phyloP scores from a whole-genome alignment of 2,113 vertebrate genomes.

The Vidua chalybeata region DNA sequence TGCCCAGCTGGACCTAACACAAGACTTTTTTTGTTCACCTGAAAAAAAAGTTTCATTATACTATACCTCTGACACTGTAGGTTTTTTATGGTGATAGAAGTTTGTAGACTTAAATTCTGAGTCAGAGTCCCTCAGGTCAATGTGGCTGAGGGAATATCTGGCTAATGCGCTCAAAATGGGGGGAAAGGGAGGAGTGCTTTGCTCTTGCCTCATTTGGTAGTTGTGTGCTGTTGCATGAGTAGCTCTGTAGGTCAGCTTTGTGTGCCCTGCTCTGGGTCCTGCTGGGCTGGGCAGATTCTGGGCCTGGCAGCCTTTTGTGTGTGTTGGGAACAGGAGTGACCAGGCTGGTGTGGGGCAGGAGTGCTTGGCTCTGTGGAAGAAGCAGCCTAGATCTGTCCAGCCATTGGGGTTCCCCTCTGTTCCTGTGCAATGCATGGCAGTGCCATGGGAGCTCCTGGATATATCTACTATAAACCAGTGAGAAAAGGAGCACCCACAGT shows the following conservation, averaged over 20 bases:
- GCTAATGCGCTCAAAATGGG: not conserved
- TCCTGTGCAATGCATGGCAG: not conserved
- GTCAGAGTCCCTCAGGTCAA: not conserved
- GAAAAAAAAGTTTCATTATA: not conserved
- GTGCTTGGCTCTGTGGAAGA: not conserved
- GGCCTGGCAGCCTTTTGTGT: not conserved
- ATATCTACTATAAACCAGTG: not conserved
- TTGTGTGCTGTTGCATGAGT: rapidly evolving
- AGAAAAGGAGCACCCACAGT: not conserved
- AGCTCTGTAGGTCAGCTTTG: not conserved
- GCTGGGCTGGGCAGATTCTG: not conserved
- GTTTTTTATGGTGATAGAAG: not conserved
- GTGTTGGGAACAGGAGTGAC: not conserved
- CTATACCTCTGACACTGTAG: not conserved
- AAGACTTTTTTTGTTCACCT: not conserved
- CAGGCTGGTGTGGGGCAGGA: not conserved
- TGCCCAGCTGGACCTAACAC: not conserved
- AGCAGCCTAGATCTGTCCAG: not conserved
- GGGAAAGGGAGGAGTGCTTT: not conserved
- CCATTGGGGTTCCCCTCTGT: not conserved
- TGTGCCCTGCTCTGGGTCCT: rapidly evolving
- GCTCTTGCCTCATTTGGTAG: not conserved
- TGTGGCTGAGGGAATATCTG: not conserved
- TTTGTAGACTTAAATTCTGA: not conserved
- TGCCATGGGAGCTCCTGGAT: not conserved